A percentile compares a stretch with the other conserved stretches of the same genome.
Evolutionary conservation across 2,113 vertebrate species (phyloP).

Genomic region (Pristiophorus japonicus): DNA sequence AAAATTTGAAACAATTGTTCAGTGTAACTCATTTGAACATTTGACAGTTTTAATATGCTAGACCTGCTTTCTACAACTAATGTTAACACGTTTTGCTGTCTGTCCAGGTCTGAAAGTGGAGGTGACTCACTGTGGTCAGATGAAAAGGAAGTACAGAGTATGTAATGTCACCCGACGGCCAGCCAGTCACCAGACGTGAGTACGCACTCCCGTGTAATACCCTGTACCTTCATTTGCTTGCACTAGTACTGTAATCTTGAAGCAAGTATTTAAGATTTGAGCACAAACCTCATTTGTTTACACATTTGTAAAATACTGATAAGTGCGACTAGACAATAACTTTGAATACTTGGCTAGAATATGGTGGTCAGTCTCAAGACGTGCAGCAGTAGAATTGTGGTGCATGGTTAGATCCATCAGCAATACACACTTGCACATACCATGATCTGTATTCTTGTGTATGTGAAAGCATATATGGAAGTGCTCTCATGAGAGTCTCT

Average conservation of each 20-base stretch:
- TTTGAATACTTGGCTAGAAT: no score
- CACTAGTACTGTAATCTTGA: not conserved
- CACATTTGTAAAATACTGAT: not conserved
- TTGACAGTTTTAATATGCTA: slow-evolving; percentile 33
- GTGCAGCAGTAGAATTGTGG: no score
- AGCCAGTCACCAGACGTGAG: slow-evolving; percentile 96
- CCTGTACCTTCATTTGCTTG: not conserved
- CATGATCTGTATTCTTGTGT: no score
- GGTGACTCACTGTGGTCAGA: slow-evolving; percentile 96
- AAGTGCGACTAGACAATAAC: not conserved
- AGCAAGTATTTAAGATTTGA: not conserved
- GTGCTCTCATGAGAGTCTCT: no score
- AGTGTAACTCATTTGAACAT: slow-evolving; percentile 10
- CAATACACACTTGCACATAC: no score
- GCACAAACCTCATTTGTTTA: not conserved
- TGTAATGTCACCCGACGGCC: slow-evolving; percentile 94
- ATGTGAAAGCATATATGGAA: no score
- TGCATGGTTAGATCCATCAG: no score
- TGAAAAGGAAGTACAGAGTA: slow-evolving; percentile 98
- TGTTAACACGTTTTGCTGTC: slow-evolving; percentile 41
- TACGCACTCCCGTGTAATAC: not conserved
- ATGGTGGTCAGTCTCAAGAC: no score
- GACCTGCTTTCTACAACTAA: slow-evolving; percentile 32
- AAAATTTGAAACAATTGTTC: not conserved
- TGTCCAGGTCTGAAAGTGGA: slow-evolving; percentile 89